phyloP scores from a whole-genome alignment of 2,888 invertebrate genomes.

The Vanessa cardui region DNA sequence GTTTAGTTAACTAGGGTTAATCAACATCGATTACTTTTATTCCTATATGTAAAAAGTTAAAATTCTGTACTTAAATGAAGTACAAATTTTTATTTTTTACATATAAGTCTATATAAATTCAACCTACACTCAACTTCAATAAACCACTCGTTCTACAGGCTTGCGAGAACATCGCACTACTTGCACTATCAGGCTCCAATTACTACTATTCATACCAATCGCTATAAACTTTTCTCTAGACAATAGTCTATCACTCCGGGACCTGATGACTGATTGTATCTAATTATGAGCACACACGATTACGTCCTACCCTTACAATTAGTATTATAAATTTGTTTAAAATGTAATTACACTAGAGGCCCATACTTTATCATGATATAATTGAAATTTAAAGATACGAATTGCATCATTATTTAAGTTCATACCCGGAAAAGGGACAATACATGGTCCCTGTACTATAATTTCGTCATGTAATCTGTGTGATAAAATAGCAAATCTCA shows the following conservation, averaged over 20 bases:
- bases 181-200: background rate
- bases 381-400: background rate
- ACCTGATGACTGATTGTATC: background rate
- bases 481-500: constrained; percentile 49
- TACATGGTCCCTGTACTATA: background rate
- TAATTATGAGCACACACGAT: constrained; percentile 4
- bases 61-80: constrained; percentile 18
- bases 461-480: constrained; percentile 3
- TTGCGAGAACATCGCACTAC: constrained; percentile 8
- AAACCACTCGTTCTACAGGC: constrained; percentile 32
- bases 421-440: background rate
- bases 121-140: constrained; percentile 46
- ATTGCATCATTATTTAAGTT: background rate
- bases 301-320: background rate
- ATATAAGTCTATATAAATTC: constrained; percentile 18
- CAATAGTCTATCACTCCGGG: background rate
- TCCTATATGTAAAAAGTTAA: constrained; percentile 18
- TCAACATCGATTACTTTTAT: constrained; percentile 17
- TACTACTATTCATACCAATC: constrained; percentile 1
- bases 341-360: constrained; percentile 2
- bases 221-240: background rate
- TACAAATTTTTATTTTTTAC: constrained; percentile 4
- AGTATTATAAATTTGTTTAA: background rate
- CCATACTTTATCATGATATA: background rate
- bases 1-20: no score